phyloP scores from a whole-genome alignment of 2,888 invertebrate species.

The Capitulum mitella region DNA sequence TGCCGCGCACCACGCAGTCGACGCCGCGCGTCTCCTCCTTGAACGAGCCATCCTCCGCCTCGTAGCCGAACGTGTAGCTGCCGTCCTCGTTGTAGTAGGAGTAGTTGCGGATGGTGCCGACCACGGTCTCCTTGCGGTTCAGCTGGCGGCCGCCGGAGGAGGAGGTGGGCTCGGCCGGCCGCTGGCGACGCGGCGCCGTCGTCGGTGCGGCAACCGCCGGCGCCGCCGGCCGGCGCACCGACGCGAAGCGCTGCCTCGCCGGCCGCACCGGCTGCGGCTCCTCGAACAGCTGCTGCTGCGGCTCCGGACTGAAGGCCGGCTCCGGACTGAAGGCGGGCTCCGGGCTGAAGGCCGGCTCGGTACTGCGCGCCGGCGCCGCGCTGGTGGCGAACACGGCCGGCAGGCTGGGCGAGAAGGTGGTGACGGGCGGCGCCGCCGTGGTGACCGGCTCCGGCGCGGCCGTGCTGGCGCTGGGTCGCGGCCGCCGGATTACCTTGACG shows the following conservation, averaged over 20 bases:
- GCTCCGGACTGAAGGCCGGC: not conserved
- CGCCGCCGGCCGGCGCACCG: not conserved
- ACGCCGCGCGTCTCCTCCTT: constrained; percentile 78
- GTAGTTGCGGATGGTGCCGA: constrained; percentile 74
- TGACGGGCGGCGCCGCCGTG: not conserved
- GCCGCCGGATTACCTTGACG: constrained; percentile 8
- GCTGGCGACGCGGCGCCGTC: not conserved
- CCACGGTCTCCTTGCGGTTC: constrained; percentile 40
- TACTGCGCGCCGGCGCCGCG: not conserved
- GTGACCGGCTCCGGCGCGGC: not conserved
- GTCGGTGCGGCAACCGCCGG: not conserved
- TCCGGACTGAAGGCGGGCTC: not conserved
- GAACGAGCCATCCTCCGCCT: constrained; percentile 72
- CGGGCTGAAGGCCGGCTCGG: not conserved
- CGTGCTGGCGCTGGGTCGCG: not conserved
- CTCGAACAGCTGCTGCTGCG: not conserved
- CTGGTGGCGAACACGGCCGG: not conserved
- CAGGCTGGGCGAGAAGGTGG: not conserved
- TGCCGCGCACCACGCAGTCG: constrained; percentile 77
- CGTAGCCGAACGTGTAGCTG: constrained; percentile 72
- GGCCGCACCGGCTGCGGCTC: not conserved
- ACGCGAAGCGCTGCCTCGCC: not conserved
- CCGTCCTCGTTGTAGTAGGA: constrained; percentile 76
- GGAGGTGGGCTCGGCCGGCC: not conserved
- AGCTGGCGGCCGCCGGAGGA: not conserved